Percentiles rank a stretch among this genome's conserved stretches.
phyloP scores from a whole-genome alignment of 2,888 invertebrate species.

The Rotaria magnacalcarata region DNA sequence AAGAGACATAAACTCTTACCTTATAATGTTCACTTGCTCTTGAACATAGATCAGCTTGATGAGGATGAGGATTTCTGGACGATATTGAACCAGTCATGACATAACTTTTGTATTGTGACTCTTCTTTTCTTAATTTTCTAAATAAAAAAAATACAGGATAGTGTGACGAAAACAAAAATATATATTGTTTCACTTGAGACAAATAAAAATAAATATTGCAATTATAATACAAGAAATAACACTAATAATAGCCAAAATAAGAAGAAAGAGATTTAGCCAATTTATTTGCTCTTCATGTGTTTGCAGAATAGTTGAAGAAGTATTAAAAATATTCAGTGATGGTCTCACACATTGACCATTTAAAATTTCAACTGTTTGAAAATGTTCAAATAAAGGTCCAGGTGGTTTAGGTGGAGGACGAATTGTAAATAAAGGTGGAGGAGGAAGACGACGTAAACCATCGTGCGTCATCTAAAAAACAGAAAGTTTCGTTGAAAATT shows the following conservation, averaged over 20 bases:
- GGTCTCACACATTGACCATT: conserved; percentile 17
- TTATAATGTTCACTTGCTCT: conserved; percentile 4
- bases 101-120: conserved; percentile 11
- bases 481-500: too few relatives aligned
- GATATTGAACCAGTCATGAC: neutral
- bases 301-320: neutral
- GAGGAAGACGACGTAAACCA: neutral
- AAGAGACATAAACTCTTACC: neutral
- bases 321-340: neutral
- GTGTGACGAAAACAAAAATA: too few relatives aligned
- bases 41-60: neutral
- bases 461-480: neutral
- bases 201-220: conserved; percentile 28
- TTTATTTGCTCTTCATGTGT: neutral
- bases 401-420: conserved; percentile 28
- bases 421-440: conserved; percentile 21
- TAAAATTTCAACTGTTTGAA: conserved; percentile 33
- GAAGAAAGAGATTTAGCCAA: conserved; percentile 13
- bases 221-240: conserved; percentile 35
- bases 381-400: neutral
- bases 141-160: neutral
- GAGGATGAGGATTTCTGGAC: neutral
- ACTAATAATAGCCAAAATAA: neutral
- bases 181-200: neutral
- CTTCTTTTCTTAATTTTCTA: conserved; percentile 28